Base-by-base conservation (phyloP, 2,113 vertebrate species). In the Cyprinus carpio region DNA sequence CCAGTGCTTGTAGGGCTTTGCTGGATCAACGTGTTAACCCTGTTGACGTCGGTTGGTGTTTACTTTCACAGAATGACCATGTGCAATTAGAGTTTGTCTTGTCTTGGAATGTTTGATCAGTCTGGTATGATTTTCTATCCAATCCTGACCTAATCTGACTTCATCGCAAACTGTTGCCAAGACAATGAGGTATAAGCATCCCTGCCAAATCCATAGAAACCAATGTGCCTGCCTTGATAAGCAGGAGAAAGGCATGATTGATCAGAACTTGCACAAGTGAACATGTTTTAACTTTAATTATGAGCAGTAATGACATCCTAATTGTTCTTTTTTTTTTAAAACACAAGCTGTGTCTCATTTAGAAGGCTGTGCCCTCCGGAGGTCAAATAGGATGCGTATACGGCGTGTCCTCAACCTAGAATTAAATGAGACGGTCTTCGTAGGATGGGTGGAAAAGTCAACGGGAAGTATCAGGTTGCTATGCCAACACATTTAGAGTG, bases 31-130 rank as follows among this genome's bases (percentile, higher is more conserved):
- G 25, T 5, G 15, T 27, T 76, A 54, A 31, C 75, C 49, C 75
- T 20, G 74, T 27, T 54, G 46, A 27, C 16, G 15, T 54, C 20
- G 75, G 27, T 10, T 76, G 46, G 25, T 76, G 75, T 76, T 76
- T 76, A 27, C 11, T 31, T 76, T 76, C 75, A 23, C 9, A 4
- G 75, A 29, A 29, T 54, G 27, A 54, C 75, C 75, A 76, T 54
- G 27, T 76, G 75, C 27, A 54, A 12, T 76, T 16, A 0, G 27
- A 0, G 4, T 31, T 31, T 31, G 49, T 54, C 46, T 76, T 31
- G 25, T 76, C 75, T 76, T 76, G 15, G 16, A 49, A 54, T 76
- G 75, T 76, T 76, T 76, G 27, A 31, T 49, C 75, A 76, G 75
- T 76, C 75, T 76, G 75, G 27, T 54, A 51, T 29, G 75, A 76